These are phyloP conservation scores for Bombus superbus DNA, from an alignment of 1,140 invertebrate species.

Conservation along the genomic window DNA sequence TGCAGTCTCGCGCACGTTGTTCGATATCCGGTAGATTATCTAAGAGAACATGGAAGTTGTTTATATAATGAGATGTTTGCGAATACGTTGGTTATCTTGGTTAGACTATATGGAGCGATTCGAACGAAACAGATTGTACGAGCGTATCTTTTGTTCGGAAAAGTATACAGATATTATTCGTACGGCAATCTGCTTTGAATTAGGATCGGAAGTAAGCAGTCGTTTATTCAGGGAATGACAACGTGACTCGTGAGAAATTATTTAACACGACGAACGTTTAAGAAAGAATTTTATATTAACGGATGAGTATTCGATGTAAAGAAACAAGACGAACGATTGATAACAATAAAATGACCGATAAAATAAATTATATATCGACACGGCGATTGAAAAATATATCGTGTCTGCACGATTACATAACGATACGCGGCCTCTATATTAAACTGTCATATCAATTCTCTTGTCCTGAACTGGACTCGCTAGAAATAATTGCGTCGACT, in stretches of 20 bases:
- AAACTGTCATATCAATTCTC: not conserved
- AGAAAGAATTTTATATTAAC: no score
- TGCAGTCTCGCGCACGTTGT: not conserved
- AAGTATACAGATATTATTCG: not conserved
- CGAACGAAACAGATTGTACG: not conserved
- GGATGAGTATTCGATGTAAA: no score
- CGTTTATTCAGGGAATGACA: not conserved
- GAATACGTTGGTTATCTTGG: not conserved
- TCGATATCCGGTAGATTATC: not conserved
- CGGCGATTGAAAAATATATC: no score
- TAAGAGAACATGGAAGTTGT: no score
- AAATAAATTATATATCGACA: no score
- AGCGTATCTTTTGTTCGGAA: not conserved
- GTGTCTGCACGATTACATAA: no score
- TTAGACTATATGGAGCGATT: not conserved
- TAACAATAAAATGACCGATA: no score
- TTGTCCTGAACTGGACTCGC: not conserved
- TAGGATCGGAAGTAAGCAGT: no score
- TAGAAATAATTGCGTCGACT: not conserved
- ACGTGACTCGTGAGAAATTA: not conserved
- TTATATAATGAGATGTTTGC: conserved; percentile 12
- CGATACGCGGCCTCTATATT: not conserved
- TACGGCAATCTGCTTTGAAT: no score
- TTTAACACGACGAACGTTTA: no score
- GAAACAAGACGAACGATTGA: no score